A percentile compares a stretch with the other conserved stretches of the same genome.
Evolutionary conservation across 2,888 invertebrate species (phyloP).

Genomic region (Euclidia mi): DNA sequence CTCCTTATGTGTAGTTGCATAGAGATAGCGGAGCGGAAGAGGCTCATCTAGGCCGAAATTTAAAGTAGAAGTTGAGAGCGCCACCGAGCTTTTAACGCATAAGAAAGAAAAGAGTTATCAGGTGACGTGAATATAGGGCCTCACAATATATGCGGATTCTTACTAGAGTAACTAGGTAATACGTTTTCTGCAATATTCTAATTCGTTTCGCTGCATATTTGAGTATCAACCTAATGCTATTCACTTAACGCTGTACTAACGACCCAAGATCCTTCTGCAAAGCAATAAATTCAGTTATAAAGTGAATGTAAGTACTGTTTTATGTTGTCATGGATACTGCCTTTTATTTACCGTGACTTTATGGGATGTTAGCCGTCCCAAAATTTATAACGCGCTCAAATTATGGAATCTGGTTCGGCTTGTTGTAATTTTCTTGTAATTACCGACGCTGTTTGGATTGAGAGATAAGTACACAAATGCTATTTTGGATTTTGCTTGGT

Average conservation of each 20-base stretch:
- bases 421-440: conserved; percentile 21
- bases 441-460: conserved; percentile 16
- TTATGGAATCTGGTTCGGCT: conserved; percentile 22
- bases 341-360: conserved; percentile 62
- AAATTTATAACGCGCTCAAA: conserved; percentile 45
- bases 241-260: conserved; percentile 72
- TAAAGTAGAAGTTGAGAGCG: too few relatives aligned
- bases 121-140: too few relatives aligned
- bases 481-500: too few relatives aligned
- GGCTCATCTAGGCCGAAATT: too few relatives aligned
- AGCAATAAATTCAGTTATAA: conserved; percentile 73
- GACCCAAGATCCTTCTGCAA: conserved; percentile 65
- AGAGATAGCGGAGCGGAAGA: too few relatives aligned
- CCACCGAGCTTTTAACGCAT: too few relatives aligned
- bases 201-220: conserved; percentile 25
- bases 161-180: too few relatives aligned
- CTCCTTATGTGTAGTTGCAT: too few relatives aligned
- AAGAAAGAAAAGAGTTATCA: too few relatives aligned
- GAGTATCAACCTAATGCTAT: conserved; percentile 42
- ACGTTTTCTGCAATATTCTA: too few relatives aligned
- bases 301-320: conserved; percentile 70
- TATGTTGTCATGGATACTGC: conserved; percentile 62
- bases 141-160: too few relatives aligned
- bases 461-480: neutral
- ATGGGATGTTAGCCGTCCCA: conserved; percentile 64